Evolutionary conservation across 1,140 invertebrate species (phyloP).

Genomic region (Rhagoletis pomonella): DNA sequence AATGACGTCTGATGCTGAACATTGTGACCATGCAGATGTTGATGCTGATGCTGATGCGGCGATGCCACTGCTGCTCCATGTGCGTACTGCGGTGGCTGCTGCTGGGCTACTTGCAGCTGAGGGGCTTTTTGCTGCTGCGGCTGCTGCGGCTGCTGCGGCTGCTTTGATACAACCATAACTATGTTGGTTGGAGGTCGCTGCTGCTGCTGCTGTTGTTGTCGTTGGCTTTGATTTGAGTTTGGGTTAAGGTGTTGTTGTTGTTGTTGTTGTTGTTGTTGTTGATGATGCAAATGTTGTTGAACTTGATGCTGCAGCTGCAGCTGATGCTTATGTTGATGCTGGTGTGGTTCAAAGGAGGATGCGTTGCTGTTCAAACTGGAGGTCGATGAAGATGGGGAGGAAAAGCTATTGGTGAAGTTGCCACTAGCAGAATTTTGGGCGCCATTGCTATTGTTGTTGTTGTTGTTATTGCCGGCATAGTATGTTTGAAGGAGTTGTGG

Average conservation of each 20-base stretch:
- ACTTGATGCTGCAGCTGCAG: not conserved
- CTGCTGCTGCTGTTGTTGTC: not conserved
- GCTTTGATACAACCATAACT: constrained; percentile 64
- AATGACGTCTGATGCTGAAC: constrained; percentile 60
- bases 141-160: not conserved
- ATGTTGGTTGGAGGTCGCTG: constrained; percentile 59
- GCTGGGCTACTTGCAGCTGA: constrained; percentile 48
- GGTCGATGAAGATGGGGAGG: constrained; percentile 57
- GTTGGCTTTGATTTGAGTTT: not conserved
- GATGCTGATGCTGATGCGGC: not conserved
- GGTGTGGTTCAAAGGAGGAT: constrained; percentile 58
- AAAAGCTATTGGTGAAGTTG: constrained; percentile 62
- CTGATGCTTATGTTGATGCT: not conserved
- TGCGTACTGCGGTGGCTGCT: constrained; percentile 44
- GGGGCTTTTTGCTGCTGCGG: constrained; percentile 42
- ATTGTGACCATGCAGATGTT: constrained; percentile 16
- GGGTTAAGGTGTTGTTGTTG: constrained; percentile 29
- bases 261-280: not conserved
- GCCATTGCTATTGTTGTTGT: constrained; percentile 55
- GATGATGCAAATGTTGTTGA: constrained; percentile 16
- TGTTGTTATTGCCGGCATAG: constrained; percentile 41
- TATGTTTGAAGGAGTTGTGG: constrained; percentile 60
- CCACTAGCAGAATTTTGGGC: constrained; percentile 52
- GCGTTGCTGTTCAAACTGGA: constrained; percentile 65
- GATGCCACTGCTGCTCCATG: constrained; percentile 13